Evolutionary conservation across 2,797 vertebrate species (phyloP).

Genomic region (Carcharodon carcharias): DNA sequence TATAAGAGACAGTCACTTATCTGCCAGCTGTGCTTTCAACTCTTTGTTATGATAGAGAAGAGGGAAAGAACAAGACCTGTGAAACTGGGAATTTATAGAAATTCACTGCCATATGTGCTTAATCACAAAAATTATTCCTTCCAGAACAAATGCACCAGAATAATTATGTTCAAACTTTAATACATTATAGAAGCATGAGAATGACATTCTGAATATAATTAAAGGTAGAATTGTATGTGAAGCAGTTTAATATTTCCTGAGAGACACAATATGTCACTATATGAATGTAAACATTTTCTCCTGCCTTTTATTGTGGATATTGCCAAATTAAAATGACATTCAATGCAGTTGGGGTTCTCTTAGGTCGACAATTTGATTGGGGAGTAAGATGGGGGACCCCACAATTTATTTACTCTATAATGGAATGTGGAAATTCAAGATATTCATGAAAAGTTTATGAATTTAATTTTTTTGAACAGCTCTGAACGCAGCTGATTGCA

Average conservation of each 20-base stretch:
- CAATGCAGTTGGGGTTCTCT: not conserved
- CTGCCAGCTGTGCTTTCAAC: not conserved
- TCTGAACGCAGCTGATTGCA: not conserved
- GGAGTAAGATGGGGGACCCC: not conserved
- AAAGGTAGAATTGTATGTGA: not conserved
- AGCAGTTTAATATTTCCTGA: not conserved
- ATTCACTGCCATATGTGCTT: slow-evolving; percentile 11
- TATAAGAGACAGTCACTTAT: not conserved
- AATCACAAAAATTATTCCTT: slow-evolving; percentile 14
- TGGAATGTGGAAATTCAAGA: not conserved
- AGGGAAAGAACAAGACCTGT: not conserved
- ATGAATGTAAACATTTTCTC: not conserved
- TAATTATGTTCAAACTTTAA: not conserved
- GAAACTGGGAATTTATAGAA: slow-evolving; percentile 18
- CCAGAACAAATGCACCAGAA: not conserved
- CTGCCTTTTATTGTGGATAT: not conserved
- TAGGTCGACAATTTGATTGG: not conserved
- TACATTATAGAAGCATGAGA: not conserved
- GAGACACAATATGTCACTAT: not conserved
- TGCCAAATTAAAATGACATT: slow-evolving; percentile 4
- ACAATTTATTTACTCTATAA: not conserved
- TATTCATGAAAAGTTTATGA: not conserved
- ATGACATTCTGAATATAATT: not conserved
- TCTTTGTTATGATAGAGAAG: not conserved
- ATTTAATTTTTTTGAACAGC: not conserved